These are phyloP conservation scores for Seriola quinqueradiata DNA, from an alignment of 2,113 vertebrate species.

Conservation along the genomic window DNA sequence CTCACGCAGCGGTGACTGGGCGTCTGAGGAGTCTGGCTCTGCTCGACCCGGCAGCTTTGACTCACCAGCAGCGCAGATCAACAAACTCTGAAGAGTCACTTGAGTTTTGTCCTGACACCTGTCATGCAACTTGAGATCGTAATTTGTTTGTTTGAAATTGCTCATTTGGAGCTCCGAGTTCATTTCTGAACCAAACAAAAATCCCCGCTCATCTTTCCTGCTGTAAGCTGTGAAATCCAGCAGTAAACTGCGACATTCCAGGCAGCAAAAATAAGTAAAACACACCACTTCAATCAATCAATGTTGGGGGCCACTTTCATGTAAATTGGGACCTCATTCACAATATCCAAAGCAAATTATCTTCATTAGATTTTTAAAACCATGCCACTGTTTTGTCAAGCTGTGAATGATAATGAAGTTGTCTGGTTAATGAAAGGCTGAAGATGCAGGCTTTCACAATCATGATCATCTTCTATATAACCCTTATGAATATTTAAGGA, in stretches of 20 bases:
- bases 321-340: slow-evolving; percentile 76
- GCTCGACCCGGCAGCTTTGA: slow-evolving; percentile 69
- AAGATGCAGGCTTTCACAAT: slow-evolving; percentile 78
- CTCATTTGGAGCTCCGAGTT: slow-evolving; percentile 26
- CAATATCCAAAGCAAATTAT: slow-evolving; percentile 81
- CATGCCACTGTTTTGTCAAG: slow-evolving; percentile 81
- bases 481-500: slow-evolving; percentile 83
- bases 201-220: not conserved
- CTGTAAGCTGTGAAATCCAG: slow-evolving; percentile 9
- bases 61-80: slow-evolving; percentile 65
- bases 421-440: slow-evolving; percentile 80
- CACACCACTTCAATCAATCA: slow-evolving; percentile 72
- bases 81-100: slow-evolving; percentile 54
- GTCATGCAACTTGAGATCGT: slow-evolving; percentile 43
- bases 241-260: not conserved
- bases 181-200: slow-evolving; percentile 29
- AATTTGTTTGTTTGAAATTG: slow-evolving; percentile 39
- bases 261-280: slow-evolving; percentile 68
- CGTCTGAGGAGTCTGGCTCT: slow-evolving; percentile 59
- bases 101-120: slow-evolving; percentile 37
- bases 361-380: slow-evolving; percentile 80
- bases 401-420: slow-evolving; percentile 84
- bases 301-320: slow-evolving; percentile 71
- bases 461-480: slow-evolving; percentile 80
- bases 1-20: slow-evolving; percentile 63